These are phyloP conservation scores for Hemistola chrysoprasaria DNA, from an alignment of 2,888 invertebrate genomes.

Conservation along the genomic window DNA sequence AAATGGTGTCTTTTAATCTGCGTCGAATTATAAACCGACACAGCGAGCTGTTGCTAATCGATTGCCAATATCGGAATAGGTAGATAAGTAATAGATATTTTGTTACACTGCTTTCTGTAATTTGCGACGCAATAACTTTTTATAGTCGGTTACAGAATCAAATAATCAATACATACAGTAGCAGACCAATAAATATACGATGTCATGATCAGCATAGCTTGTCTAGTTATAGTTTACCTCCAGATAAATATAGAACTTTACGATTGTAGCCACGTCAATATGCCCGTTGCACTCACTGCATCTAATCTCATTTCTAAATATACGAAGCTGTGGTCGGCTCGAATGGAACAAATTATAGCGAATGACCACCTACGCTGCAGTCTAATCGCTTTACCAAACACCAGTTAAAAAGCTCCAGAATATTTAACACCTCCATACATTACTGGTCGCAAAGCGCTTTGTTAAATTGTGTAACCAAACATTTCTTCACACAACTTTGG, in stretches of 20 bases:
- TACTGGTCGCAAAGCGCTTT: conserved; percentile 34
- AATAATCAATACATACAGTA: conserved; percentile 3
- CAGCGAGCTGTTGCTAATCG: conserved; percentile 49
- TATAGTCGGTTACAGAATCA: conserved; percentile 12
- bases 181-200: not conserved
- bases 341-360: conserved; percentile 42
- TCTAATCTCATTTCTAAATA: conserved; percentile 34
- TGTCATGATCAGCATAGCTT: too few relatives aligned
- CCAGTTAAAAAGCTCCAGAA: conserved; percentile 42
- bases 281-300: conserved; percentile 24
- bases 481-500: conserved; percentile 24
- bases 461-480: conserved; percentile 35
- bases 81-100: conserved; percentile 42
- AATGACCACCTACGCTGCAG: conserved; percentile 46
- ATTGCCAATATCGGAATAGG: conserved; percentile 57
- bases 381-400: conserved; percentile 54
- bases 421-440: conserved; percentile 43
- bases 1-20: conserved; percentile 48
- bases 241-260: conserved; percentile 4
- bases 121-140: conserved; percentile 38
- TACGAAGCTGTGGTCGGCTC: conserved; percentile 19
- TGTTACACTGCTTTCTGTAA: conserved; percentile 44
- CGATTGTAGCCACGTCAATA: conserved; percentile 18
- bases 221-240: not conserved
- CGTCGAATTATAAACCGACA: conserved; percentile 55